phyloP scores from a whole-genome alignment of 64 coral and sea anemone genomes.

The Montipora foliosa region DNA sequence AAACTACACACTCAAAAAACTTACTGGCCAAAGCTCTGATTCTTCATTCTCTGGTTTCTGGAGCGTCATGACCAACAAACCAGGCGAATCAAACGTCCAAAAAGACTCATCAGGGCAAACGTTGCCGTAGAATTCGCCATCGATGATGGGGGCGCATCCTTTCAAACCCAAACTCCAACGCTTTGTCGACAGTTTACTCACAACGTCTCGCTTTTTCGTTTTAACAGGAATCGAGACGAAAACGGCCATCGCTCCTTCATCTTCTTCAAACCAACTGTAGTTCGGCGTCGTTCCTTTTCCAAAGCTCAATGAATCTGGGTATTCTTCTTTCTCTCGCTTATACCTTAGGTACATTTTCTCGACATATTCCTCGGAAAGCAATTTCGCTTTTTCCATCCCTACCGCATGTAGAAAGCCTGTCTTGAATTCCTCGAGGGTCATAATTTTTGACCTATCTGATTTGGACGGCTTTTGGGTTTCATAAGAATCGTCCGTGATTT shows the following conservation, averaged over 20 bases:
- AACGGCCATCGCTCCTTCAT: constrained; percentile 78
- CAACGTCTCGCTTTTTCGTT: constrained; percentile 66
- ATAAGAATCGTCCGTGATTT: constrained; percentile 58
- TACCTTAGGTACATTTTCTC: constrained; percentile 90
- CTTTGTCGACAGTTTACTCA: constrained; percentile 77
- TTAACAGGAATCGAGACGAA: constrained; percentile 77
- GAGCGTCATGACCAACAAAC: constrained; percentile 82
- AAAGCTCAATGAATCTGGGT: constrained; percentile 64
- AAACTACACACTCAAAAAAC: constrained; percentile 26
- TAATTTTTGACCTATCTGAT: constrained; percentile 60
- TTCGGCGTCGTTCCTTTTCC: constrained; percentile 75
- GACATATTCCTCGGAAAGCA: constrained; percentile 83
- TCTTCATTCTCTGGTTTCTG: constrained; percentile 81
- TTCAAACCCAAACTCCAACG: constrained; percentile 82
- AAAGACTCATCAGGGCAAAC: constrained; percentile 85
- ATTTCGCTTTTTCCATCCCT: constrained; percentile 63
- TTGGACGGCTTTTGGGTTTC: constrained; percentile 57
- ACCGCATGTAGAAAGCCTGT: constrained; percentile 73
- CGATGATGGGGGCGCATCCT: constrained; percentile 68
- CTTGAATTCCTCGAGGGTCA: constrained; percentile 89
- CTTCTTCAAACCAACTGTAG: constrained; percentile 93
- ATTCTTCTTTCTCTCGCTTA: constrained; percentile 70
- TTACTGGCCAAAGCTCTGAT: constrained; percentile 87
- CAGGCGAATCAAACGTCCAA: constrained; percentile 92
- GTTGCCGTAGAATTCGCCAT: constrained; percentile 84